Conservation (phyloP, 1,140 invertebrate genomes). For the Drosophila subpulchrella region DNA sequence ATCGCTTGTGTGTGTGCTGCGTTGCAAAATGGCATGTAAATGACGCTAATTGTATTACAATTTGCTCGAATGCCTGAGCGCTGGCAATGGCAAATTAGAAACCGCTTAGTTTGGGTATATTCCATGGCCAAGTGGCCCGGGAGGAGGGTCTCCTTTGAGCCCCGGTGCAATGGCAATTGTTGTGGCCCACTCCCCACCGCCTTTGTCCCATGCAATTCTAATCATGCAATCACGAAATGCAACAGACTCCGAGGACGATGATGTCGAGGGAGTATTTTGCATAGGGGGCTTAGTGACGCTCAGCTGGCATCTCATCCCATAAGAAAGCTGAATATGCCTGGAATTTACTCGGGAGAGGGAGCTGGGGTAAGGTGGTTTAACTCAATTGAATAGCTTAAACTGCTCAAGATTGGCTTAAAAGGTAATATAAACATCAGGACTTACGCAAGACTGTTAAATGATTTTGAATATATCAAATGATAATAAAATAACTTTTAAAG, state of each 20-base stretch:
- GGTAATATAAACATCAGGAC: not conserved
- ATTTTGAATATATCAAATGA: too few relatives aligned
- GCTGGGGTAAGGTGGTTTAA: not conserved
- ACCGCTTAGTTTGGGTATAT: constrained; percentile 74
- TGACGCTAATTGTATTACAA: constrained; percentile 82
- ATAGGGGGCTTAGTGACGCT: not conserved
- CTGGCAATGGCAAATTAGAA: constrained; percentile 74
- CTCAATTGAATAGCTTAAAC: not conserved
- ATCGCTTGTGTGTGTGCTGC: constrained; percentile 19
- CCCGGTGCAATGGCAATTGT: constrained; percentile 21
- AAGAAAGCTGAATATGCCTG: constrained; percentile 5
- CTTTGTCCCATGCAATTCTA: constrained; percentile 59
- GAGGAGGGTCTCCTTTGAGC: constrained; percentile 15
- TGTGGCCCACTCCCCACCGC: constrained; percentile 13
- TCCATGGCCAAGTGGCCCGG: constrained; percentile 36
- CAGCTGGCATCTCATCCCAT: not conserved
- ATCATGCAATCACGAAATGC: constrained; percentile 56
- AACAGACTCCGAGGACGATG: constrained; percentile 24
- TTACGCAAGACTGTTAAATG: too few relatives aligned
- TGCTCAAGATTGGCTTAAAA: not conserved
- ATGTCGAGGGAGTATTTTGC: constrained; percentile 12
- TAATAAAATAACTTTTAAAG: too few relatives aligned
- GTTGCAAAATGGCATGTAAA: constrained; percentile 67
- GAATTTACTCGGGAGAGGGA: not conserved
- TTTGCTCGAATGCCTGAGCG: constrained; percentile 78